Base-by-base conservation (phyloP, 1,140 invertebrate species). In the Hycleus cichorii region DNA sequence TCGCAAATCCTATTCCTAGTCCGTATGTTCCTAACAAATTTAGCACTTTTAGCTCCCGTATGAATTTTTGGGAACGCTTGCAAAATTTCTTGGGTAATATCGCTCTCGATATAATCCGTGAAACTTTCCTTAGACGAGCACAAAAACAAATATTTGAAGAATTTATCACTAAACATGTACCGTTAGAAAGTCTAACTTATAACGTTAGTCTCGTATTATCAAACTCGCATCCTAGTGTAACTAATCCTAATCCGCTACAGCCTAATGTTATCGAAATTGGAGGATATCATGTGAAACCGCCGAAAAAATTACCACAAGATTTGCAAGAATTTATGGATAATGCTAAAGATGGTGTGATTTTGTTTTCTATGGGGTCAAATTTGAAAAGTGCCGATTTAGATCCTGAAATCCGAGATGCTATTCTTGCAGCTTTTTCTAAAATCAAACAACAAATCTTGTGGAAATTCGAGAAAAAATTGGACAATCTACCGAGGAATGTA, bases 381-480 rank as follows among this genome's bases (percentile, higher is more conserved):
- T 70, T 80, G 57, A 73, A 76, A 70, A 76, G 72, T 57, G 68
- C 72, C 61, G 66, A 75, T 49, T 65, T 81, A 62, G 74, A 76
- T 1, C 38, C 57, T 38, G 56, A 71, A 18, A 65, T 49, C 5
- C 55, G 60, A 7, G 43, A 74, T 45, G 58, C 45, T 9, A 63
- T 77, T 25, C 24, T 76, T 4, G 59, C 66, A 6, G 68, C 62
- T 0, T 74, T 76, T 47, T 59, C 64, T 2, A 66, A 64, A 47
- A 51, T 70, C 18, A 70, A 70, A 53, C 32, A 65, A 40, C 60
- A 58, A 51, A 76, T 88, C 0, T 60, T 88, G 0, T 86, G 82
- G 84, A 88, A 88, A 67, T 88, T 79, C 75, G 84, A 87, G 68
- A 76, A 76, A 3, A 76, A 81, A 2, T 12, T 12, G 1, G 12